Conservation (phyloP, 1,140 invertebrate genomes). For the Drosophila pectinifera region DNA sequence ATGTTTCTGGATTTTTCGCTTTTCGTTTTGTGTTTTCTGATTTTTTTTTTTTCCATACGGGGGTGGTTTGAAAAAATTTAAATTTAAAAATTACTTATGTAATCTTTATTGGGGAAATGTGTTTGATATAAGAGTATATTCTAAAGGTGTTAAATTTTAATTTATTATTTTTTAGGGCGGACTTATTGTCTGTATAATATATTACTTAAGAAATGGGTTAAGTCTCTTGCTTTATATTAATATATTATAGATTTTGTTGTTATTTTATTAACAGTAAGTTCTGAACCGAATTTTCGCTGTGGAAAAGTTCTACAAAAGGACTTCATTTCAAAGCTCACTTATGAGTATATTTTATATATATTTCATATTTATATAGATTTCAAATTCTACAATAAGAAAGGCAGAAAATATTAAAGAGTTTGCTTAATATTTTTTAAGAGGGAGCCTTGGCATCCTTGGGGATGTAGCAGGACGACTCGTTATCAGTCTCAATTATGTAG, state of each 20-base stretch:
- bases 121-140: not conserved
- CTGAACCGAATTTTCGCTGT: too few species aligned
- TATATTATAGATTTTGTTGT: too few species aligned
- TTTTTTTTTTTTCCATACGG: not conserved
- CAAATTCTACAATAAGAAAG: too few species aligned
- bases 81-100: slow-evolving; percentile 20
- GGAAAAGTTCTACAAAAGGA: too few species aligned
- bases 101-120: slow-evolving; percentile 9
- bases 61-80: slow-evolving; percentile 28
- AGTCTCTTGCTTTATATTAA: too few species aligned
- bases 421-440: not conserved
- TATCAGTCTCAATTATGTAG: slow-evolving; percentile 44
- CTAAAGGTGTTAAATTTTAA: too few species aligned
- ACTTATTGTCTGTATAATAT: too few species aligned
- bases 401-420: not conserved
- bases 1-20: slow-evolving; percentile 11
- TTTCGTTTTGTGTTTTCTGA: not conserved
- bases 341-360: too few species aligned
- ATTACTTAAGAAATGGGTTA: not conserved
- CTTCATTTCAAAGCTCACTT: too few species aligned
- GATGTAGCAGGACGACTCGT: slow-evolving; percentile 13
- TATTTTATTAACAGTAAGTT: too few species aligned
- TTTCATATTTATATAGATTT: not conserved
- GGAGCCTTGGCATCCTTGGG: not conserved
- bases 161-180: not conserved